A percentile compares a stretch with the other conserved stretches of the same genome.
These are phyloP conservation scores for Brachionus koreanus DNA, from an alignment of 1,140 invertebrate genomes.

Conservation along the genomic window DNA sequence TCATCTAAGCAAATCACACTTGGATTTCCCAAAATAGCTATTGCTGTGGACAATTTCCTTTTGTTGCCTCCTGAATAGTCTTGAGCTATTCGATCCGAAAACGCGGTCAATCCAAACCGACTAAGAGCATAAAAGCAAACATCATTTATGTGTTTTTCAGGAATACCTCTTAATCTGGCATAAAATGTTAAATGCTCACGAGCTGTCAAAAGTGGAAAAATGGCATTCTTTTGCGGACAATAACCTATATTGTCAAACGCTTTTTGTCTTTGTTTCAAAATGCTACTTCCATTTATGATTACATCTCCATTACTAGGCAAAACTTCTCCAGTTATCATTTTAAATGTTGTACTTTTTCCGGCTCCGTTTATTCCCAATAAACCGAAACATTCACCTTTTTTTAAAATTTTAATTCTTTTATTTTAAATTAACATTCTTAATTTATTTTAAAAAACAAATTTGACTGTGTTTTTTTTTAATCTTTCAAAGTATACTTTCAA, in stretches of 20 bases:
- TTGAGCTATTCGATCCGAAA: slow-evolving; percentile 54
- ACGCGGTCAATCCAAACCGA: background rate
- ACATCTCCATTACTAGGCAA: slow-evolving; percentile 64
- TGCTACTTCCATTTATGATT: slow-evolving; percentile 48
- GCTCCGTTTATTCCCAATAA: slow-evolving; percentile 76
- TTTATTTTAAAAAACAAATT: too few species aligned
- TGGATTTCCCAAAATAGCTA: slow-evolving; percentile 59
- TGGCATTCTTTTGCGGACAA: slow-evolving; percentile 68
- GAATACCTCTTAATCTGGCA: slow-evolving; percentile 69
- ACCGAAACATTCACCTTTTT: slow-evolving; percentile 74
- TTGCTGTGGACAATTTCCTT: slow-evolving; percentile 59
- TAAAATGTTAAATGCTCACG: slow-evolving; percentile 72
- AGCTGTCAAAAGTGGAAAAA: slow-evolving; percentile 75
- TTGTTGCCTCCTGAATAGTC: slow-evolving; percentile 66
- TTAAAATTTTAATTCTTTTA: too few species aligned
- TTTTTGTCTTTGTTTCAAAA: background rate
- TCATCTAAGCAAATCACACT: slow-evolving; percentile 46
- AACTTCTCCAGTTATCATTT: slow-evolving; percentile 72
- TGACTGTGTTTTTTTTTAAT: too few species aligned
- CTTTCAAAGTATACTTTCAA: too few species aligned
- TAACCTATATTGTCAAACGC: slow-evolving; percentile 57
- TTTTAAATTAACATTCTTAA: too few species aligned
- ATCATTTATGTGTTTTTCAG: slow-evolving; percentile 50
- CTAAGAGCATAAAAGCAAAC: slow-evolving; percentile 46
- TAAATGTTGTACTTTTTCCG: slow-evolving; percentile 84